phyloP scores from a whole-genome alignment of 2,797 vertebrate species.

The Threskiornis aethiopicus region DNA sequence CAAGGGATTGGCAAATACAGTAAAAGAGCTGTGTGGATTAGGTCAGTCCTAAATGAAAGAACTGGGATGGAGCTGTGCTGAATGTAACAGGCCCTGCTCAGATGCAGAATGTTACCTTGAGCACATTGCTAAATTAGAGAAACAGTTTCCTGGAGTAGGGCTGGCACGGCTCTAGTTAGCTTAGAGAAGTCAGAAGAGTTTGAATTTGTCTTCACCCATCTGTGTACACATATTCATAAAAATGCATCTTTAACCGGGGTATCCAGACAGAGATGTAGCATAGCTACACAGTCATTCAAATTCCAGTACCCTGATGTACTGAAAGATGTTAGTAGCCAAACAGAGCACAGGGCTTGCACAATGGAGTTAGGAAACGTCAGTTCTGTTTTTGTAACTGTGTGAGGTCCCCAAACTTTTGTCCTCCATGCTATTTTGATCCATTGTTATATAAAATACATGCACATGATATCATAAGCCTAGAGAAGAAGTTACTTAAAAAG shows the following conservation, averaged over 20 bases:
- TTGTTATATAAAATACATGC: not conserved
- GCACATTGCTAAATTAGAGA: not conserved
- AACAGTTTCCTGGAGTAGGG: not conserved
- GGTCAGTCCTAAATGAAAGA: not conserved
- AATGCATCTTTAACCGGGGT: not conserved
- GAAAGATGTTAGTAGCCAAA: not conserved
- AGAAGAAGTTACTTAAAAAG: not conserved
- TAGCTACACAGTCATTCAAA: not conserved
- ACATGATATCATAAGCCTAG: not conserved
- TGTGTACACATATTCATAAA: not conserved
- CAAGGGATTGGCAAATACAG: not conserved
- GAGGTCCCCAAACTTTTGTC: not conserved
- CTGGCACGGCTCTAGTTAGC: not conserved
- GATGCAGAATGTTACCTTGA: not conserved
- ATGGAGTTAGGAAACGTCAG: not conserved
- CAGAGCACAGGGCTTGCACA: fast-evolving
- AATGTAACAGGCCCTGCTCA: not conserved
- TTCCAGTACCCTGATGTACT: not conserved
- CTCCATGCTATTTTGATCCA: not conserved
- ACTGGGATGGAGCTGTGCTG: not conserved
- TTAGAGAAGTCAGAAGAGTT: not conserved
- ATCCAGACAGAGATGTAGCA: not conserved
- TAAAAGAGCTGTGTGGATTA: not conserved
- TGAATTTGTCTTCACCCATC: not conserved
- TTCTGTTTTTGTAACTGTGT: not conserved